phyloP scores from a whole-genome alignment of 2,113 vertebrate species.

The Heptranchias perlo region DNA sequence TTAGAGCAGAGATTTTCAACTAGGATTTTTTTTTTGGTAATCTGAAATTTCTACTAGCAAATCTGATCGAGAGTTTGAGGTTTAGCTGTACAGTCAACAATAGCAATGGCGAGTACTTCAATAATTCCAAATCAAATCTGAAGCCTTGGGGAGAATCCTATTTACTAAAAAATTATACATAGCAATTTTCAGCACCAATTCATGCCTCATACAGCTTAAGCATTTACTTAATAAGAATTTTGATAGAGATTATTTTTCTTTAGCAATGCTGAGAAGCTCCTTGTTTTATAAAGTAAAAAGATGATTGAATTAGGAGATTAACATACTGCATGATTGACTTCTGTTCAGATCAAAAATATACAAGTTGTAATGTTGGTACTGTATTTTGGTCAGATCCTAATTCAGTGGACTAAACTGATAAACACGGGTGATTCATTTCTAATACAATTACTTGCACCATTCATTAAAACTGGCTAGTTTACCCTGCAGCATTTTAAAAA shows the following conservation, averaged over 20 bases:
- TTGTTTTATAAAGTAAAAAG: neutral
- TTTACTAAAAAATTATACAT: neutral
- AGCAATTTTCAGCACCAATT: neutral
- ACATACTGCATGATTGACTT: no score
- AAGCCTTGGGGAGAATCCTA: neutral
- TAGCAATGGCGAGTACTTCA: neutral
- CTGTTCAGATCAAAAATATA: no score
- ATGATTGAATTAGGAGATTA: neutral
- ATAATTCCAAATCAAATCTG: neutral
- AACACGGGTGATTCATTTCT: neutral
- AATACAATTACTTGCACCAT: neutral
- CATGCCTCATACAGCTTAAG: neutral
- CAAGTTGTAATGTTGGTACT: no score
- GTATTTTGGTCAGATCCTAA: neutral
- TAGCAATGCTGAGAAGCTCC: neutral
- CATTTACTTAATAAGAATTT: neutral
- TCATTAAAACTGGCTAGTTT: neutral
- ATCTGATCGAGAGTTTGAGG: neutral
- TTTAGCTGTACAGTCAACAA: neutral
- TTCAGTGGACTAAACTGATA: neutral
- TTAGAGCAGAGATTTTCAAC: neutral
- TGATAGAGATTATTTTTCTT: neutral
- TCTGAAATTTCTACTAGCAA: neutral
- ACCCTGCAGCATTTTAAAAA: neutral
- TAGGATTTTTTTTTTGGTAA: neutral